Evolutionary conservation across 2,797 vertebrate species (phyloP).

Genomic region (Salmo trutta): DNA sequence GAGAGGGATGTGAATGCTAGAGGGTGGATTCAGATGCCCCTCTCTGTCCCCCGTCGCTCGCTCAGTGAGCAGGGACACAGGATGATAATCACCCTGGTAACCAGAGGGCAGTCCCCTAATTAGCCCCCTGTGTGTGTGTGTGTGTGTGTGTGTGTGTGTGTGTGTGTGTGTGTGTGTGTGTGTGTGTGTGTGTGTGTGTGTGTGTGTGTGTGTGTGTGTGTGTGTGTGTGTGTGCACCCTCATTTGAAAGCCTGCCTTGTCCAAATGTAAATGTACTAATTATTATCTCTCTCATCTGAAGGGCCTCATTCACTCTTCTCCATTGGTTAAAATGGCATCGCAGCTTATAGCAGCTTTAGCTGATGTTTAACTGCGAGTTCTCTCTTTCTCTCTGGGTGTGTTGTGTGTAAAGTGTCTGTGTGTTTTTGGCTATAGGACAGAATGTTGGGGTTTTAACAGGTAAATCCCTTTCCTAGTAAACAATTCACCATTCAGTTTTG

Average conservation of each 20-base stretch:
- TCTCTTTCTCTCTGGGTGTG: not conserved
- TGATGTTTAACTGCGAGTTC: not conserved
- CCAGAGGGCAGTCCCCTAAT: constrained; percentile 52
- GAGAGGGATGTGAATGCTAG: not conserved
- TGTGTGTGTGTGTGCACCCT: constrained; percentile 9
- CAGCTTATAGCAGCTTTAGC: not conserved
- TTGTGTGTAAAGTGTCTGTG: not conserved
- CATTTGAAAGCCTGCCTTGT: constrained; percentile 34
- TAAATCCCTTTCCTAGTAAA: not conserved
- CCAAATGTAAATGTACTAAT: constrained; percentile 55
- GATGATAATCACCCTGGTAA: constrained; percentile 52
- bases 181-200: not conserved
- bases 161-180: not conserved
- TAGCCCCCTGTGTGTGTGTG: constrained; percentile 17
- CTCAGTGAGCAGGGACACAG: constrained; percentile 23
- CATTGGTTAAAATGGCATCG: constrained; percentile 23
- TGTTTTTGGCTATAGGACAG: not conserved
- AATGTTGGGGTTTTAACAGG: not conserved
- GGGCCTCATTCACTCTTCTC: constrained; percentile 22
- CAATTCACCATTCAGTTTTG: not conserved
- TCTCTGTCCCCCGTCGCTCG: constrained; percentile 4
- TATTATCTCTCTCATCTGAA: constrained; percentile 39
- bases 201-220: not conserved
- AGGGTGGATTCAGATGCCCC: not conserved
- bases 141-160: not conserved